A percentile compares a stretch with the other conserved stretches of the same genome.
phyloP scores from a whole-genome alignment of 2,888 invertebrate genomes.

The Calameuta pallipes region DNA sequence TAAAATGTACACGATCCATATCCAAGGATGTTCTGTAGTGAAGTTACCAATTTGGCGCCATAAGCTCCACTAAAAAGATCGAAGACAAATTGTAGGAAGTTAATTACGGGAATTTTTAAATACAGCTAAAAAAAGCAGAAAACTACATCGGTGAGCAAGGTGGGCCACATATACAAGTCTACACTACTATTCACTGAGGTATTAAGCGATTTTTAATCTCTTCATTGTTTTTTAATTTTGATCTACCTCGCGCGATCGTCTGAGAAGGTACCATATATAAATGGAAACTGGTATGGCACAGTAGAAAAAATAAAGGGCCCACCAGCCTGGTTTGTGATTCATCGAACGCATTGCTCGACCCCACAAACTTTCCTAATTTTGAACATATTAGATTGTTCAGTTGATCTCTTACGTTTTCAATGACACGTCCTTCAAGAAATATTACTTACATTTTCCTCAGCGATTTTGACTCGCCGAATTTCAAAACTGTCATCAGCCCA shows the following conservation, averaged over 20 bases:
- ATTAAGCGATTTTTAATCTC: not conserved
- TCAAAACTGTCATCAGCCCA: constrained; percentile 89
- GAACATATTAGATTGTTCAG: constrained; percentile 14
- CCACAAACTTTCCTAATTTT: constrained; percentile 74
- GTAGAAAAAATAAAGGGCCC: constrained; percentile 84
- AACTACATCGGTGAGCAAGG: not conserved
- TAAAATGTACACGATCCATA: constrained; percentile 88
- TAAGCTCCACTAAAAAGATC: constrained; percentile 77
- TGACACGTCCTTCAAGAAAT: constrained; percentile 10
- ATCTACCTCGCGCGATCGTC: constrained; percentile 76
- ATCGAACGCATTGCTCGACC: constrained; percentile 79
- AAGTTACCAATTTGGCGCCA: constrained; percentile 80
- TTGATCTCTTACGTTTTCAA: not conserved
- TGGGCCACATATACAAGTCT: not conserved
- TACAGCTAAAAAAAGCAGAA: not conserved
- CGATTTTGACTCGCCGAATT: constrained; percentile 84
- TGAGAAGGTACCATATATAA: constrained; percentile 78
- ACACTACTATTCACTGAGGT: not conserved
- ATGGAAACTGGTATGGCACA: constrained; percentile 77
- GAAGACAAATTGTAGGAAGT: constrained; percentile 6
- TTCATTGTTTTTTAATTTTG: not conserved
- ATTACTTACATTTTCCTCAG: constrained; percentile 81
- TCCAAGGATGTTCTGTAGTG: constrained; percentile 88
- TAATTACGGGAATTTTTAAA: not conserved
- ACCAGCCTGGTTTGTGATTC: constrained; percentile 84